Conservation (phyloP, 2,797 vertebrate genomes). For the Moxostoma hubbsi region DNA sequence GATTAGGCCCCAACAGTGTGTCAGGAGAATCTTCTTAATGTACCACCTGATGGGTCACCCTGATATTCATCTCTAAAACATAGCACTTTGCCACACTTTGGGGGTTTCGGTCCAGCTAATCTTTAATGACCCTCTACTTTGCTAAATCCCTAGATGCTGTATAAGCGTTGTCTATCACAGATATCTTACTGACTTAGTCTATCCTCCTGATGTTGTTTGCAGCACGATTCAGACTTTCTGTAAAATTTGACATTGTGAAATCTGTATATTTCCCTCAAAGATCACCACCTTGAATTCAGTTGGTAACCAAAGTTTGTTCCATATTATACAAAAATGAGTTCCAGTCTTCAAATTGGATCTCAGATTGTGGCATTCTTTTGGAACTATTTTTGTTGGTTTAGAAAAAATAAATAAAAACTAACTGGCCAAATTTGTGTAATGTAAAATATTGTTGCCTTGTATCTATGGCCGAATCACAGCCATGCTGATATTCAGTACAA, state of each 20-base stretch:
- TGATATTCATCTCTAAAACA: conserved; percentile 60
- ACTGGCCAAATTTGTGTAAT: no score
- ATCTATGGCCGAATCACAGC: no score
- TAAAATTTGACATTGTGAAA: conserved; percentile 20
- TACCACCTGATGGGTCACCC: conserved; percentile 54
- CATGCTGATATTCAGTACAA: no score
- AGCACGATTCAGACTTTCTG: conserved; percentile 37
- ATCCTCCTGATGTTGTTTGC: conserved; percentile 28
- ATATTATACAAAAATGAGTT: background rate
- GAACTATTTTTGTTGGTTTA: no score
- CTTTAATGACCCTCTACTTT: conserved; percentile 43
- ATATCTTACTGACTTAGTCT: conserved; percentile 17
- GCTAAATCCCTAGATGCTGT: conserved; percentile 23
- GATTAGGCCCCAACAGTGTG: conserved; percentile 57
- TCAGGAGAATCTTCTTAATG: conserved; percentile 58
- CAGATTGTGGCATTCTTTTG: no score
- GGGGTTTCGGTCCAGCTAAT: conserved; percentile 37
- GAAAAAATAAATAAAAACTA: no score
- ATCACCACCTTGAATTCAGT: conserved; percentile 23
- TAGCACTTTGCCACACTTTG: conserved; percentile 53
- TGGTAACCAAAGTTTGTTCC: background rate
- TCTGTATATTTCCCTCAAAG: conserved; percentile 6
- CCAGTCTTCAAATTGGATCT: background rate
- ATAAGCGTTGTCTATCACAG: conserved; percentile 5
- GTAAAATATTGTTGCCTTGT: no score